Evolutionary conservation across 1,140 invertebrate genomes (phyloP).

Genomic region (Diorhabda carinulata): DNA sequence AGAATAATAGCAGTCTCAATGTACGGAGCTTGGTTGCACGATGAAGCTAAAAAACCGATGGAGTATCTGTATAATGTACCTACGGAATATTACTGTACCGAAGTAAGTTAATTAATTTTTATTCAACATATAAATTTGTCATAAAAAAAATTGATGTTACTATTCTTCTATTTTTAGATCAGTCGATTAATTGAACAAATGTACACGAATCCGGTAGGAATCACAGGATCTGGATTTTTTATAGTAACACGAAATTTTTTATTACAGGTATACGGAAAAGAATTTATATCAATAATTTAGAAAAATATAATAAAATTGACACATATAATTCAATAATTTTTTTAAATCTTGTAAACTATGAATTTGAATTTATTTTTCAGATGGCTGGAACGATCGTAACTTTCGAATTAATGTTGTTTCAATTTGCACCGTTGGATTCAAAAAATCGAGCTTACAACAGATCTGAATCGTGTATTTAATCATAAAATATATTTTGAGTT

Average conservation of each 20-base stretch:
- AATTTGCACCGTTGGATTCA: conserved; percentile 48
- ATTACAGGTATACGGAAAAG: conserved; percentile 53
- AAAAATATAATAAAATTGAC: no score
- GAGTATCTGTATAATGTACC: conserved; percentile 56
- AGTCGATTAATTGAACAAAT: conserved; percentile 48
- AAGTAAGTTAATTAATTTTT: conserved; percentile 47
- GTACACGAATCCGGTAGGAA: conserved; percentile 54
- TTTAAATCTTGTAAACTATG: no score
- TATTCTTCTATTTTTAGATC: conserved; percentile 23
- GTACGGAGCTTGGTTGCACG: conserved; percentile 58
- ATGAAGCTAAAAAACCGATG: conserved; percentile 57
- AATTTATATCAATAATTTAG: no score
- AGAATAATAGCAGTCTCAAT: conserved; percentile 57
- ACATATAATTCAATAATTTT: no score
- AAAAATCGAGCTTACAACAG: neutral
- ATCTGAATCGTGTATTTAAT: conserved; percentile 1
- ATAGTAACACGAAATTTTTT: conserved; percentile 61
- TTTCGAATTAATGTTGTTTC: conserved; percentile 64
- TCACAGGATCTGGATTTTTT: conserved; percentile 63
- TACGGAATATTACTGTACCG: conserved; percentile 53
- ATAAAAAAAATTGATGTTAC: no score
- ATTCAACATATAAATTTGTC: no score
- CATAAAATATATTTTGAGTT: neutral
- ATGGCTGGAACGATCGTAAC: conserved; percentile 67
- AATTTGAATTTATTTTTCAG: conserved; percentile 46